Evolutionary conservation across 2,113 vertebrate species (phyloP).

Genomic region (Cebidichthys violaceus): DNA sequence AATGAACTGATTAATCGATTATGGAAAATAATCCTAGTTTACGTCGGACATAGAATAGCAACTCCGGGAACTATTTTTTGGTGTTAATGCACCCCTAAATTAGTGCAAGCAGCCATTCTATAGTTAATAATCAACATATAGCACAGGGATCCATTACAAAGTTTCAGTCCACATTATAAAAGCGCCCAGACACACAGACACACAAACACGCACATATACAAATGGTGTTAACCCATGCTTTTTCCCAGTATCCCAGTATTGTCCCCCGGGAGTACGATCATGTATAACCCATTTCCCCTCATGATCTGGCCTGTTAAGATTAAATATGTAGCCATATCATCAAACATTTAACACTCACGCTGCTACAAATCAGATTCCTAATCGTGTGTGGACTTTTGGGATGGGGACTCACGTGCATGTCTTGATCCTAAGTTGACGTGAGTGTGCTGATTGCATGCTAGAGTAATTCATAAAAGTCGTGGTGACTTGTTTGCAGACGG

Average conservation of each 20-base stretch:
- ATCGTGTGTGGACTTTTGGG: slow-evolving; percentile 43
- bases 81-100: not conserved
- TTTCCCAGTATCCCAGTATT: slow-evolving; percentile 34
- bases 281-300: slow-evolving; percentile 67
- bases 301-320: slow-evolving; percentile 67
- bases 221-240: slow-evolving; percentile 36
- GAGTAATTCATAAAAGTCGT: slow-evolving; percentile 53
- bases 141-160: slow-evolving; percentile 5
- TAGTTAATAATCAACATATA: not conserved
- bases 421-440: slow-evolving; percentile 60
- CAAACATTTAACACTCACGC: slow-evolving; percentile 73
- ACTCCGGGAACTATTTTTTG: not conserved
- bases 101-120: not conserved
- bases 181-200: not conserved
- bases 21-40: not conserved
- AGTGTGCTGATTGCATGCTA: slow-evolving; percentile 51
- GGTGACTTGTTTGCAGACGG: slow-evolving; percentile 22
- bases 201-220: not conserved
- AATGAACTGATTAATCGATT: not conserved
- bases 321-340: slow-evolving; percentile 72
- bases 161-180: slow-evolving; percentile 11
- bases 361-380: slow-evolving; percentile 63
- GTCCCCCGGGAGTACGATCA: slow-evolving; percentile 55
- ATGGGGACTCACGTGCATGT: slow-evolving; percentile 42
- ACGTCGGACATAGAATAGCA: not conserved